A percentile compares a stretch with the other conserved stretches of the same genome.
Conservation (phyloP, 2,113 vertebrate species). For the Sebastes schlegelii region DNA sequence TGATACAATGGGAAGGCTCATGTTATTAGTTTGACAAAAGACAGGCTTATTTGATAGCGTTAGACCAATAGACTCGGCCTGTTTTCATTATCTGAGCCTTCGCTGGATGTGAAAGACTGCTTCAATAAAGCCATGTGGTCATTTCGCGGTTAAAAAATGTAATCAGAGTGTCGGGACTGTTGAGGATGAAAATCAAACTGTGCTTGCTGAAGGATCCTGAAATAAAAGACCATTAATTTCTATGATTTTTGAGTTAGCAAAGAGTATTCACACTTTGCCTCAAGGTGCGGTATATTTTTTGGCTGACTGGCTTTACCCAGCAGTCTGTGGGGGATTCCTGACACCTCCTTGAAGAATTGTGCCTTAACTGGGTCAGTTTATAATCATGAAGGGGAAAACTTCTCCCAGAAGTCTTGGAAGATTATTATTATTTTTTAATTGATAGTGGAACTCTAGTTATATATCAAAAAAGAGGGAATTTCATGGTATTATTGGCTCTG, state of each 20-base stretch:
- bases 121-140: constrained; percentile 33
- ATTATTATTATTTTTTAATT: constrained; percentile 41
- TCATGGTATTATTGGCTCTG: constrained; percentile 34
- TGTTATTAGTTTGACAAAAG: constrained; percentile 62
- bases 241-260: constrained; percentile 26
- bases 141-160: constrained; percentile 39
- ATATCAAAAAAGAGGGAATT: constrained; percentile 19
- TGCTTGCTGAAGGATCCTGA: constrained; percentile 2
- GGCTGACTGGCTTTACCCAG: constrained; percentile 28
- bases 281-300: constrained; percentile 14
- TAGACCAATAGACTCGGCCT: constrained; percentile 36
- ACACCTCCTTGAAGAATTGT: constrained; percentile 36
- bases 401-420: constrained; percentile 35
- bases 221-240: constrained; percentile 35
- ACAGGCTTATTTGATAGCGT: constrained; percentile 54
- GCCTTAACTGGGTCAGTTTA: constrained; percentile 55
- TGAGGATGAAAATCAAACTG: constrained; percentile 22
- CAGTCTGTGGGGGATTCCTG: constrained; percentile 33
- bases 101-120: constrained; percentile 35
- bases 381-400: constrained; percentile 35
- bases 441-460: constrained; percentile 28
- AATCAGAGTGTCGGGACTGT: constrained; percentile 35
- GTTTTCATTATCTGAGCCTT: constrained; percentile 58
- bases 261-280: constrained; percentile 42
- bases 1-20: constrained; percentile 29